phyloP scores from a whole-genome alignment of 1,140 invertebrate species.

The Papilio dardanus region DNA sequence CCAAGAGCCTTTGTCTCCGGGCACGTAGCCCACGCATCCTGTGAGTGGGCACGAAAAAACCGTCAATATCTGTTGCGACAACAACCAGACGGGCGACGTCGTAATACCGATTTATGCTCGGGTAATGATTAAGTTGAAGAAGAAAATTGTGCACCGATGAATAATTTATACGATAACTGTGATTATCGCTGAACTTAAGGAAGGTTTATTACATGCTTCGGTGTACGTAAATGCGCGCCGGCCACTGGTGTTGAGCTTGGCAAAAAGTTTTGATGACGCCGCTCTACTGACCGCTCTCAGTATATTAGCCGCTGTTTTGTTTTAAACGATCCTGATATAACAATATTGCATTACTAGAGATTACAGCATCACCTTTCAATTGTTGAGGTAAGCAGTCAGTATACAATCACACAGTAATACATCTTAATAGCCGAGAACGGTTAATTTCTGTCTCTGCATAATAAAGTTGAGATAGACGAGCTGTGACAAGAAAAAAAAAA shows the following conservation, averaged over 20 bases:
- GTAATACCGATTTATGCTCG: constrained; percentile 33
- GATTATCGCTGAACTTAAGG: constrained; percentile 28
- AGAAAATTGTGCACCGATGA: constrained; percentile 34
- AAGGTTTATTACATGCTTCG: constrained; percentile 35
- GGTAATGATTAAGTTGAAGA: constrained; percentile 33
- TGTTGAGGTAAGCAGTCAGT: too few species aligned
- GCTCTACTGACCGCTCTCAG: background rate
- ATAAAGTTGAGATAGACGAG: too few species aligned
- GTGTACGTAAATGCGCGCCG: constrained; percentile 11
- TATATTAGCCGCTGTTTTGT: background rate
- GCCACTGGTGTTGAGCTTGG: constrained; percentile 29
- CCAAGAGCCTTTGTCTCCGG: constrained; percentile 63
- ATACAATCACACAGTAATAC: too few species aligned
- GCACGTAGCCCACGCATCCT: constrained; percentile 67
- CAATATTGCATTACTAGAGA: too few species aligned
- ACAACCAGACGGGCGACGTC: constrained; percentile 52
- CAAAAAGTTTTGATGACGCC: constrained; percentile 23
- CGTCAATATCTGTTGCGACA: constrained; percentile 63
- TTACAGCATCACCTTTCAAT: too few species aligned
- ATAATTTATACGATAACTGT: constrained; percentile 35
- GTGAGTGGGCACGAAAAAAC: constrained; percentile 62
- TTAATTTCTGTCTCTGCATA: too few species aligned
- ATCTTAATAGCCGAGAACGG: too few species aligned
- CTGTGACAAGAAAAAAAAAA: too few species aligned
- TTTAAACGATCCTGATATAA: too few species aligned